Base-by-base conservation (phyloP, 2,113 vertebrate genomes). In the Terrapene triunguis region DNA sequence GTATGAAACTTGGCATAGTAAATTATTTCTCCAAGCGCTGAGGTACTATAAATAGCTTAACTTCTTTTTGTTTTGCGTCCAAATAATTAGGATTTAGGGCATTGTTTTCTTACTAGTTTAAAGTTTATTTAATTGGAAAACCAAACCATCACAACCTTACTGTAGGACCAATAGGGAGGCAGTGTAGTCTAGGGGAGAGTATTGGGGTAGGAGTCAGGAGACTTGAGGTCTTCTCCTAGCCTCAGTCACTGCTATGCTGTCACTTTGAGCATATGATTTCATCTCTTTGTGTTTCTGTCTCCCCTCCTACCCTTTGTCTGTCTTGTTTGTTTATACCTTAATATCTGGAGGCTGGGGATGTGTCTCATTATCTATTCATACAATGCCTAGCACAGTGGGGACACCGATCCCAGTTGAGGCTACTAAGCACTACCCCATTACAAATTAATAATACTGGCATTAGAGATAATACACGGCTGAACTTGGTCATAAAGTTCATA, bases 1-100 rank as follows among this genome's bases (percentile, higher is more conserved):
- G 10, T 76, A 87, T 89, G 85, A 62, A 95, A 9, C 51, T 81
- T 93, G 89, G 83, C 94, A 94, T 24, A 88, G 35, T 53, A 84
- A 21, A 51, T 94, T 88, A 55, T n/a, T 92, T 74, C 50, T 35
- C 86, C 44, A 53, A 88, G 51, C 35, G 42, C 25, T 62, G 72
- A n/a, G 32, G n/a, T 93, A 81, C 89, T 91, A n/a, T 16, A 91
- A 84, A 53, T 91, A 81, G 47, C 89, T 19, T 35, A 59, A 47
- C 35, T 21, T 84, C 93, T 96, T 6, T 86, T 93, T 93, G 59
- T 62, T 32, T 32, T 62, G n/a, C 89, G 16, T 44, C 32, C 25
- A 76, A 44, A 80, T 22, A 91, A 47, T 25, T 84, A 65, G 13
- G 13, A 95, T 79, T 89, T 53, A 59, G 82, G 80, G 38, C 11